Conservation (phyloP, 2,113 vertebrate species). For the Callospermophilus lateralis region DNA sequence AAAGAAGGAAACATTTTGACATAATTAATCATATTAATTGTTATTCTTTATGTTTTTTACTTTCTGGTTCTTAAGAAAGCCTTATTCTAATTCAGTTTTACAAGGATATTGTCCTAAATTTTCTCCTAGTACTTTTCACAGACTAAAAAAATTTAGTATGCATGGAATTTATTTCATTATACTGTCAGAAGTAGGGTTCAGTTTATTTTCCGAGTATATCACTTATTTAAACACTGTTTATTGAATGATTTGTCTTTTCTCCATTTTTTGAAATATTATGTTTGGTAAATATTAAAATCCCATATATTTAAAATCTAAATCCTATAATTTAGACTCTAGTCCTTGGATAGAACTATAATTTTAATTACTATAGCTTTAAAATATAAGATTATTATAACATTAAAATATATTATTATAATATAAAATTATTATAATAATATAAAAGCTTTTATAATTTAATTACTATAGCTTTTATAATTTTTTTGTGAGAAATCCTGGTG, state of each 20-base stretch:
- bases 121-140: slow-evolving; percentile 25
- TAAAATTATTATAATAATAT: too few species aligned
- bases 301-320: background rate
- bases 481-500: background rate
- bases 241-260: background rate
- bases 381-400: too few species aligned
- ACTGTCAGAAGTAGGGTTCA: background rate
- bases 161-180: slow-evolving; percentile 41
- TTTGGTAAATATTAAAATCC: background rate
- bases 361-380: slow-evolving; percentile 27
- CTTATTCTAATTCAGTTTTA: background rate
- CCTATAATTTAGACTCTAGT: background rate
- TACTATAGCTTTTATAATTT: background rate
- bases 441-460: too few species aligned
- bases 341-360: background rate
- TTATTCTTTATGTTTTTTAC: slow-evolving; percentile 33
- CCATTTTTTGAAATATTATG: background rate
- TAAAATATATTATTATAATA: too few species aligned
- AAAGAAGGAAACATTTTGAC: too few species aligned
- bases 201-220: background rate
- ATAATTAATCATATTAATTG: background rate
- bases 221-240: background rate
- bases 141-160: background rate
- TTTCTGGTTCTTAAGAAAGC: slow-evolving; percentile 27
- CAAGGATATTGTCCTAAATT: background rate